Evolutionary conservation across 2,888 invertebrate genomes (phyloP).

Genomic region (Sericinus montela): DNA sequence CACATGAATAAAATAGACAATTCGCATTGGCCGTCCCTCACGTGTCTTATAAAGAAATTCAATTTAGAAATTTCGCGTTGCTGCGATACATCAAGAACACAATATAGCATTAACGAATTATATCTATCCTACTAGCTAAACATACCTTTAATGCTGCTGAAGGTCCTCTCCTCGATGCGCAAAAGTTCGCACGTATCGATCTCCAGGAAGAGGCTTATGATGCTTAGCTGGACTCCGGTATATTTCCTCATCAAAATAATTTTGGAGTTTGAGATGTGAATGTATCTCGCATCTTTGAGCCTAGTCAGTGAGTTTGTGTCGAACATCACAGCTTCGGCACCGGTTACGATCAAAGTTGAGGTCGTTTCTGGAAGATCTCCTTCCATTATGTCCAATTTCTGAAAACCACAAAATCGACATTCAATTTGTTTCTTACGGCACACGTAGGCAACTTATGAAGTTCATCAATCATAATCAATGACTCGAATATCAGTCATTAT

Average conservation of each 20-base stretch:
- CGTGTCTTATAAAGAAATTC: no score
- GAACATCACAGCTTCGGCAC: conserved; percentile 76
- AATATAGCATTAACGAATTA: background rate
- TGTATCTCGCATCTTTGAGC: conserved; percentile 73
- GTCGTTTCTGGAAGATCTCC: conserved; percentile 79
- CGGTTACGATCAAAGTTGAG: conserved; percentile 78
- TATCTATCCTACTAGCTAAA: conserved; percentile 2
- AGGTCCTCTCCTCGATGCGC: conserved; percentile 81
- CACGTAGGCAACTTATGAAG: no score
- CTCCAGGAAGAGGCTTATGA: conserved; percentile 80
- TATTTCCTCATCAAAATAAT: conserved; percentile 76
- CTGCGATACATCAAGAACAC: background rate
- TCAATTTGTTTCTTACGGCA: no score
- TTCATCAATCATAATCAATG: no score
- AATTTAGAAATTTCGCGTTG: background rate
- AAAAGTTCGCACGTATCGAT: conserved; percentile 80
- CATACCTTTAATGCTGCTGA: conserved; percentile 79
- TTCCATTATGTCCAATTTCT: conserved; percentile 68
- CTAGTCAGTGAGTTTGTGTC: conserved; percentile 77
- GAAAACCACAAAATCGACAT: conserved; percentile 42
- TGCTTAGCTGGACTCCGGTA: conserved; percentile 80
- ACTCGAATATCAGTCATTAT: no score
- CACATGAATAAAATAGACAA: no score
- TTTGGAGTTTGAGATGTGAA: conserved; percentile 74
- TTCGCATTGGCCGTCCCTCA: no score